A percentile compares a stretch with the other conserved stretches of the same genome.
These are phyloP conservation scores for Baryphthengus martii DNA, from an alignment of 2,113 vertebrate genomes.

Conservation along the genomic window DNA sequence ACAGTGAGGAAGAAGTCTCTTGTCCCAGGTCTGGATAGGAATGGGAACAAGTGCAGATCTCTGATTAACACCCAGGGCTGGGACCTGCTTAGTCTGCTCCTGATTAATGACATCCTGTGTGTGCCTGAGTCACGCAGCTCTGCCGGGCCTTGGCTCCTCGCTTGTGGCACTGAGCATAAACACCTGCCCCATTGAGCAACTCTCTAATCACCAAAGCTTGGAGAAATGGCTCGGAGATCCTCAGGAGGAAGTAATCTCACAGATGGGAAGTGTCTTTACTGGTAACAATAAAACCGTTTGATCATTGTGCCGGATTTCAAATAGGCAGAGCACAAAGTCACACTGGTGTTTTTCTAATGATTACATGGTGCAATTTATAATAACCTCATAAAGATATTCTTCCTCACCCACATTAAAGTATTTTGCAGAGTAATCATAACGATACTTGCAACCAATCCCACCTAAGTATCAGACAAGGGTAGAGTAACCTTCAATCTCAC, in stretches of 20 bases:
- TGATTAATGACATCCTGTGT: constrained; percentile 43
- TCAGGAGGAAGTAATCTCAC: neutral
- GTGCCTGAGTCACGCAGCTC: neutral
- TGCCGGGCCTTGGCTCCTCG: neutral
- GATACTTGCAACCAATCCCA: neutral
- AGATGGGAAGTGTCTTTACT: constrained; percentile 15
- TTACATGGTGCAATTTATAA: neutral
- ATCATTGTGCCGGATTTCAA: neutral
- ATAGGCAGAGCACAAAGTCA: constrained; percentile 7
- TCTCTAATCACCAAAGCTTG: neutral
- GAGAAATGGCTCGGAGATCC: neutral
- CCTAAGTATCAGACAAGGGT: neutral
- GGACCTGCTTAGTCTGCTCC: neutral
- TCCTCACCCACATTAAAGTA: neutral
- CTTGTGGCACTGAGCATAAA: neutral
- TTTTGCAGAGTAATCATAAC: neutral
- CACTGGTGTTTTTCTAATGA: neutral
- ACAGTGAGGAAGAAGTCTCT: neutral
- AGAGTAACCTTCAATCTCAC: neutral
- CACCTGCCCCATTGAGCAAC: neutral
- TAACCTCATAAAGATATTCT: constrained; percentile 13
- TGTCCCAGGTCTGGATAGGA: neutral
- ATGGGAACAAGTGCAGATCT: neutral
- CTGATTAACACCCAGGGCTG: neutral
- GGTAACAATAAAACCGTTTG: neutral